Conservation (phyloP, 2,113 vertebrate species). For the Cichladusa arquata region DNA sequence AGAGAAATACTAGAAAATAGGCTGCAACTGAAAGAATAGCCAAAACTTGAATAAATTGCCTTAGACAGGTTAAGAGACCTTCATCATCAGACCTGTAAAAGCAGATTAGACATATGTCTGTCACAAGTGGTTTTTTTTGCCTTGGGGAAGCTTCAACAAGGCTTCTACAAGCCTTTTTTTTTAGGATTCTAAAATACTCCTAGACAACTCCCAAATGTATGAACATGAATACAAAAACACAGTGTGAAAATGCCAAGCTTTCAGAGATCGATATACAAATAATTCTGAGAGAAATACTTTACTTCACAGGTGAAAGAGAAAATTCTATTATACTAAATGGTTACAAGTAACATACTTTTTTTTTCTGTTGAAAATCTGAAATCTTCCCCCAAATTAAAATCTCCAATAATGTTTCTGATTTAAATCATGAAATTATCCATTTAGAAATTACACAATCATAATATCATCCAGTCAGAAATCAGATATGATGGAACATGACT, state of each 20-base stretch:
- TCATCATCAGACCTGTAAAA: background rate
- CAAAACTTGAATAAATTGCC: background rate
- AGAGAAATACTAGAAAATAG: background rate
- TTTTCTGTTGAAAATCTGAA: background rate
- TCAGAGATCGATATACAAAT: background rate
- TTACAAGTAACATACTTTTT: background rate
- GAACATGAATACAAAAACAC: background rate
- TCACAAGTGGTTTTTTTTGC: background rate
- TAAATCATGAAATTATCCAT: background rate
- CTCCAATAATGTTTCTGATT: background rate
- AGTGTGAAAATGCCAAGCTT: background rate
- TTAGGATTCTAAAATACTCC: background rate
- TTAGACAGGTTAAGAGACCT: background rate
- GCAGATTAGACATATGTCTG: background rate
- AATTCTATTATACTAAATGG: background rate
- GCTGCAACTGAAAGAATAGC: background rate
- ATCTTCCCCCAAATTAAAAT: background rate
- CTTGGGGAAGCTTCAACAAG: background rate
- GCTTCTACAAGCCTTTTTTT: background rate
- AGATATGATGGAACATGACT: background rate
- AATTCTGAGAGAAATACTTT: background rate
- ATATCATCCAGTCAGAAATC: background rate
- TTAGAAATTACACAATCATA: background rate
- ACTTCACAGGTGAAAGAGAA: background rate
- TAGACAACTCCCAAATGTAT: background rate